Percentiles rank a stretch among this genome's conserved stretches.
Evolutionary conservation across 1,140 invertebrate species (phyloP).

Genomic region (Zaprionus africanus): DNA sequence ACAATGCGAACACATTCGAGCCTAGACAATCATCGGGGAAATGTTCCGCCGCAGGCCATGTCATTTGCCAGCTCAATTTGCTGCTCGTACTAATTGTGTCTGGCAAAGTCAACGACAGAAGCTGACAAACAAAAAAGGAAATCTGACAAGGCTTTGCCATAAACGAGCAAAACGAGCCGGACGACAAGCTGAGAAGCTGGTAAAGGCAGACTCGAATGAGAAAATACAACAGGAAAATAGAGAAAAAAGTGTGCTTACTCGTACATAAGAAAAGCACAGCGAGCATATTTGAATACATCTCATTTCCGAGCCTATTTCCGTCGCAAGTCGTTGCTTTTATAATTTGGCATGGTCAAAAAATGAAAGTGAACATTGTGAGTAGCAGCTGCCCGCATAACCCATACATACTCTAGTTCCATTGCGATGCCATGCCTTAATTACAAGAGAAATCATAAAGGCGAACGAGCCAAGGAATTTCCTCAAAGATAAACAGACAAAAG

Average conservation of each 20-base stretch:
- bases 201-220: background rate
- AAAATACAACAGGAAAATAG: constrained; percentile 32
- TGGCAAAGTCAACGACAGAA: constrained; percentile 50
- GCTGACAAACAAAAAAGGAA: constrained; percentile 35
- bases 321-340: constrained; percentile 63
- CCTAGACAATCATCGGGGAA: background rate
- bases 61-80: constrained; percentile 34
- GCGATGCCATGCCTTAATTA: constrained; percentile 67
- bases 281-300: constrained; percentile 55
- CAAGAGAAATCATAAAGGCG: constrained; percentile 61
- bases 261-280: constrained; percentile 31
- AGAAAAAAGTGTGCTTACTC: constrained; percentile 4
- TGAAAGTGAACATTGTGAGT: constrained; percentile 45
- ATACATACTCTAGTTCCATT: constrained; percentile 36
- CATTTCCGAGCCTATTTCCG: constrained; percentile 52
- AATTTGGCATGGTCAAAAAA: constrained; percentile 46
- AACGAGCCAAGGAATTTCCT: constrained; percentile 66
- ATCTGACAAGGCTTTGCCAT: constrained; percentile 37
- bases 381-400: constrained; percentile 12
- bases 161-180: constrained; percentile 14
- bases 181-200: background rate
- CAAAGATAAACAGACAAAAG: constrained; percentile 80
- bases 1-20: background rate
- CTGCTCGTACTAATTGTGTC: constrained; percentile 54
- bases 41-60: background rate